Percentiles rank a stretch among this genome's conserved stretches.
Conservation (phyloP, 2,797 vertebrate genomes). For the Oryzias sinensis region DNA sequence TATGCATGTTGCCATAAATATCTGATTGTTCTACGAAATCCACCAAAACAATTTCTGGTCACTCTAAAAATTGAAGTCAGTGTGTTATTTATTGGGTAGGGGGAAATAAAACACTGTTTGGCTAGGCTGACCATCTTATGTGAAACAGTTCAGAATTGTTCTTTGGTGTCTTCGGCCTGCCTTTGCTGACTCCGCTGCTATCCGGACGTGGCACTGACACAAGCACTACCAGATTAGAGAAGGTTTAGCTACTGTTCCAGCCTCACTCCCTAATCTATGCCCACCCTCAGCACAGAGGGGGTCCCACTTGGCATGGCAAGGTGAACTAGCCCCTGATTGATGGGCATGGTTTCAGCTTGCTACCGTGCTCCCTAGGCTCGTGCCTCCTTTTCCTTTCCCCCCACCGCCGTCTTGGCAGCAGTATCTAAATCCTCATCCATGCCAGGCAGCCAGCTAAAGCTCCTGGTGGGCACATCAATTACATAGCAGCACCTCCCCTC, state of each 20-base stretch:
- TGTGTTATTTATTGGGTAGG: not conserved
- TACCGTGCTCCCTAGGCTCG: conserved; percentile 71
- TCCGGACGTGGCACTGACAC: conserved; percentile 65
- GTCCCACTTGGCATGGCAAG: conserved; percentile 76
- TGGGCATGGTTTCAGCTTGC: conserved; percentile 77
- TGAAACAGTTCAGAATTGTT: conserved; percentile 31
- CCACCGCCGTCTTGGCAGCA: conserved; percentile 75
- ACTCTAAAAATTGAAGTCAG: too few relatives aligned
- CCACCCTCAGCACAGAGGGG: conserved; percentile 68
- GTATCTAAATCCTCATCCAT: conserved; percentile 68
- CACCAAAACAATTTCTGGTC: too few relatives aligned
- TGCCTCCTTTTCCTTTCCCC: conserved; percentile 71
- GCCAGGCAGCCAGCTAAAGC: conserved; percentile 76
- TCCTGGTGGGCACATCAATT: conserved; percentile 83
- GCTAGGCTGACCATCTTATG: conserved; percentile 36
- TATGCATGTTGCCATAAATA: too few relatives aligned
- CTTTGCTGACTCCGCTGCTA: conserved; percentile 49
- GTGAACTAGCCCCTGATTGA: conserved; percentile 84
- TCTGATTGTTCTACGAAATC: too few relatives aligned
- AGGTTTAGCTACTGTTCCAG: conserved; percentile 69
- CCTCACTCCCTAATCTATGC: conserved; percentile 66
- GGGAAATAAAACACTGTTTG: conserved; percentile 27
- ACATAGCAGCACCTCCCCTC: conserved; percentile 75
- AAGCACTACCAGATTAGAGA: conserved; percentile 72
- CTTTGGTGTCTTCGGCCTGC: conserved; percentile 39